phyloP scores from a whole-genome alignment of 2,888 invertebrate species.

The Beris chalybata region DNA sequence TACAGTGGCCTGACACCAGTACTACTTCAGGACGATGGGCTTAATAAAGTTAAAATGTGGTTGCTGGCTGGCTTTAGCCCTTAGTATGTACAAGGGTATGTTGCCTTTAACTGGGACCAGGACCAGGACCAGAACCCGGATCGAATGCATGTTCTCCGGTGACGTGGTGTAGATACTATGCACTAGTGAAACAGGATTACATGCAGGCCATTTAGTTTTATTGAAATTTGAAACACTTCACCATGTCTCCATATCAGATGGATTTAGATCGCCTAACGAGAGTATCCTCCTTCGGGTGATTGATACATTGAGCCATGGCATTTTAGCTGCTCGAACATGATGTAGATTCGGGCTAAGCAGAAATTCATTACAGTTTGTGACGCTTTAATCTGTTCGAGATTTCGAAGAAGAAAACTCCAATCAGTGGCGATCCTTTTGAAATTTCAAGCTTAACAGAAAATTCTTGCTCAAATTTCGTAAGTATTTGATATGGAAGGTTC shows the following conservation, averaged over 20 bases:
- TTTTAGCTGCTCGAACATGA: conserved; percentile 9
- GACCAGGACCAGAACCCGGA: conserved; percentile 3
- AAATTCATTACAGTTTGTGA: conserved; percentile 29
- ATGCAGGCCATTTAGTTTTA: conserved; percentile 38
- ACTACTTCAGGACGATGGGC: conserved; percentile 31
- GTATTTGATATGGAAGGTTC: too few species aligned
- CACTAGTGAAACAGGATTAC: conserved; percentile 36
- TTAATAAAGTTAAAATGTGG: conserved; percentile 37
- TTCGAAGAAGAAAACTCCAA: conserved; percentile 2
- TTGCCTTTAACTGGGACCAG: background rate
- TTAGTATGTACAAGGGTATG: background rate
- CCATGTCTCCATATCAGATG: conserved; percentile 35
- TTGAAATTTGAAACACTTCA: conserved; percentile 39
- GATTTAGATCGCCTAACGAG: conserved; percentile 36
- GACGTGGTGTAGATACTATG: conserved; percentile 5
- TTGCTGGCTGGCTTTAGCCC: conserved; percentile 29
- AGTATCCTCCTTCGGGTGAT: conserved; percentile 14
- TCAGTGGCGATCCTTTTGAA: too few species aligned
- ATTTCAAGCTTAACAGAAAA: too few species aligned
- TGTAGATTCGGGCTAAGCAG: conserved; percentile 16
- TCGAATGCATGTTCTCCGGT: conserved; percentile 10
- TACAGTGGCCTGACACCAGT: background rate
- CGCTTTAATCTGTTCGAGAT: conserved; percentile 17
- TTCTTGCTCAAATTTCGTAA: too few species aligned
- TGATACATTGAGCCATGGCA: conserved; percentile 24